Evolutionary conservation across 2,888 invertebrate species (phyloP), one percentile per base, ranked within the genome.

Genomic region (Parochlus steinenii): DNA sequence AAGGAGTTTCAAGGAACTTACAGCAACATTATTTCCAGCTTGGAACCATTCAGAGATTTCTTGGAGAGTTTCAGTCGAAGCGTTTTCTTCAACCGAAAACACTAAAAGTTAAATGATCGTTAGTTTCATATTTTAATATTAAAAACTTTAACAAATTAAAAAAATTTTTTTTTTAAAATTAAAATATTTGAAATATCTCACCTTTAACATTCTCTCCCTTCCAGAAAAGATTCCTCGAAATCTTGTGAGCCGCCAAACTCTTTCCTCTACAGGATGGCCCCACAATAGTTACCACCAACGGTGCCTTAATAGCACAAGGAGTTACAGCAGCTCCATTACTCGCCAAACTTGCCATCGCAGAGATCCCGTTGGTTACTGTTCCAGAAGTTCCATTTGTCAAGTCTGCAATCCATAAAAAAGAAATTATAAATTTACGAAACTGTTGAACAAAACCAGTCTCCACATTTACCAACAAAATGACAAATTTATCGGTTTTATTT

Each of bases 181-280:
- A 22, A 28, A 25, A 22, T 25, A 18, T 12, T 15, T 35, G 33
- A 14, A 5, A 36, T 11, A 32, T 30, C 50, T 52, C 61, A 81
- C 82, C 79, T 74, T 75, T 75, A 17, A 86, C 78, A 46, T 71
- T 70, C 50, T 86, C 81, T 18, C 87, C 87, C 48, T 81, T 86
- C 82, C 87, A 92, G 58, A 86, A 86, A 38, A 92, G 71, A 51
- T 90, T 85, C 39, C 89, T 68, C 33, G 81, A 70, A 26, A 92
- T 69, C 48, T 86, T 80, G 53, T 81, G 82, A 2, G 89, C 83
- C 39, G 92, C 71, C 54, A 86, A 80, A 34, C 87, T 90, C 63
- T 93, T 93, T 41, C 92, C 92, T 18, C 90, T 68, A 12, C 89
- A 92, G 2, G 92, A 92, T 40, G 90, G 63, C 12, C 92, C 92